These are phyloP conservation scores for Molorchus minor DNA, from an alignment of 2,888 invertebrate genomes.

Conservation along the genomic window DNA sequence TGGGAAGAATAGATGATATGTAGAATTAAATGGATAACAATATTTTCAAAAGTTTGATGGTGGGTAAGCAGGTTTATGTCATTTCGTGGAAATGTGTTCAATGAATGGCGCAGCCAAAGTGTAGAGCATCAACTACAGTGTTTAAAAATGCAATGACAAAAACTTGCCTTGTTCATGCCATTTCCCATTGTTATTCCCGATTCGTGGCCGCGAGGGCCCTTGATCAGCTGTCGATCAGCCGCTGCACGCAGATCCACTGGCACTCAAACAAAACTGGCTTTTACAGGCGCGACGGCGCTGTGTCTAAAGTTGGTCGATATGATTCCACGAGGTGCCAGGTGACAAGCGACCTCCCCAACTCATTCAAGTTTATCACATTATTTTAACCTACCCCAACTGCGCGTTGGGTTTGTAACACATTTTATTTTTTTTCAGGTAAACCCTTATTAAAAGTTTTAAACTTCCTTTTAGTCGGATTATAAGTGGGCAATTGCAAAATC, in stretches of 20 bases:
- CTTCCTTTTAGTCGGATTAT: background rate
- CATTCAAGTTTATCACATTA: constrained; percentile 18
- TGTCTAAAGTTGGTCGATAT: constrained; percentile 53
- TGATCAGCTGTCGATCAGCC: constrained; percentile 28
- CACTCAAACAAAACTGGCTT: constrained; percentile 21
- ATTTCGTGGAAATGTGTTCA: too few species aligned
- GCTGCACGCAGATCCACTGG: constrained; percentile 34
- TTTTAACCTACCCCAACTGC: constrained; percentile 31
- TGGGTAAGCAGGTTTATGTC: too few species aligned
- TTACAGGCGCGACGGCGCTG: constrained; percentile 35
- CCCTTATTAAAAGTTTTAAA: background rate
- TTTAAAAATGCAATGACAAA: constrained; percentile 16
- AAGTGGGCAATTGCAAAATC: background rate
- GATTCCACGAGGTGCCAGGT: constrained; percentile 55
- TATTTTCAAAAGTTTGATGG: too few species aligned
- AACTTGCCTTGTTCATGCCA: constrained; percentile 89
- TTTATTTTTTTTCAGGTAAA: background rate
- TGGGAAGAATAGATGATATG: too few species aligned
- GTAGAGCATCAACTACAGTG: constrained; percentile 13
- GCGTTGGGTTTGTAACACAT: background rate
- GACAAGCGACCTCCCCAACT: constrained; percentile 44
- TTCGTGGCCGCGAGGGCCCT: constrained; percentile 33
- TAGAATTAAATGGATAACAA: too few species aligned
- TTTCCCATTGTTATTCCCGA: constrained; percentile 73
- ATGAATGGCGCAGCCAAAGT: background rate